Base-by-base conservation (phyloP, 1,140 invertebrate genomes). In the Oncopodura yosiiana region DNA sequence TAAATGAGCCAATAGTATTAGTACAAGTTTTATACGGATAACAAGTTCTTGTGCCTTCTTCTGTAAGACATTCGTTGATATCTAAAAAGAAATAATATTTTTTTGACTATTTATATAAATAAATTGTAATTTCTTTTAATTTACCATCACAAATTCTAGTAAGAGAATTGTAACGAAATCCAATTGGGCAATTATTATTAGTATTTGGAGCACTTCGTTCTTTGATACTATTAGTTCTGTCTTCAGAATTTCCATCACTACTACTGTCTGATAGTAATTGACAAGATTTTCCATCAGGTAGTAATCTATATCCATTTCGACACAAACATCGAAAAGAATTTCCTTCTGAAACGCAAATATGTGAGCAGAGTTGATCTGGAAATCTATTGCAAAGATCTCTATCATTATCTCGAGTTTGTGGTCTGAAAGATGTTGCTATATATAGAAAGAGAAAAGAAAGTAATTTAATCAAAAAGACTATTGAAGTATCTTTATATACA, bases 321-420 rank as follows among this genome's bases (percentile, higher is more conserved):
- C 87, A 91, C 30, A 77, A 73, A 67, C 87, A 91, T 49, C 71
- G 75, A 67, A 81, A 90, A 0, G 84, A 85, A 3, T 75, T 77
- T 4, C 74, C 76, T 0, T 75, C 73, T 0, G 81, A 77, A 8
- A 84, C 73, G 63, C 84, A 87, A 61, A 81, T 78, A 58, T 87
- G 82, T 0, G 82, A 80, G 65, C 84, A 87, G 8, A 86, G 67
- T 59, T 82, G 75, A 8, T 78, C 81, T 43, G 72, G 74, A 66
- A 79, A 73, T 46, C 79, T 69, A n/a, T 77, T 69, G 60, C 83
- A 85, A 36, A 84, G 71, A 61, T 81, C 77, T 60, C n/a, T n/a
- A n/a, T n/a, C n/a, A n/a, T n/a, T n/a, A n/a, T n/a, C n/a, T n/a
- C n/a, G n/a, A n/a, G n/a, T n/a, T n/a, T n/a, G n/a, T n/a, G n/a